Evolutionary conservation across 30 jellyfish, hydroid and myxozoan genomes (phyloP), one percentile per base, ranked within the genome.

Genomic region (Aurelia sp.): DNA sequence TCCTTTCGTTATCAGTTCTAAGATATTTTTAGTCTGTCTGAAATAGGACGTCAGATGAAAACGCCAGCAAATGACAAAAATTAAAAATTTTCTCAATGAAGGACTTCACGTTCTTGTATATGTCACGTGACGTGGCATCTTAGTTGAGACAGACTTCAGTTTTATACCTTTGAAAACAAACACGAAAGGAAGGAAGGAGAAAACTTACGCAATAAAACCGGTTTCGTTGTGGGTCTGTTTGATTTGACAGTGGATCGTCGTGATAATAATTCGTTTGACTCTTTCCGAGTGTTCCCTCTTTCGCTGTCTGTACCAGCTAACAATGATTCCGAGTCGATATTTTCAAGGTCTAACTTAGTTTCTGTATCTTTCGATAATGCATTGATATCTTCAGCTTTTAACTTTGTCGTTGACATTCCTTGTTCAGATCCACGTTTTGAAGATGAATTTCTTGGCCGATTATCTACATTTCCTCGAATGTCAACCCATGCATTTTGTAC

Each of bases 151-250:
- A 27, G 33, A 27, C 33, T 27, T 27, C 33, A 38, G 50, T 38
- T 38, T 7, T 7, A 2, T 38, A 38, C 9, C 50, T 1, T 0
- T 9, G 3, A 3, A 44, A 44, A 44, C 13, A 5, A 44, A 7
- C 15, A 44, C 15, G 15, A 7, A 44, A 44, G 13, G 15, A 44
- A 8, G 55, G 7, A 44, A 44, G 9, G 15, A 27, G 33, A 27
- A 27, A 24, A 63, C 92, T 85, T 73, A 91, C 98, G 97, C 4
- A 91, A 73, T 13, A 68, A 24, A 30, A 74, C 85, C 2, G 98
- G 98, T 76, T 91, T 91, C 13, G 98, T 91, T 19, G 68, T 64
- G 8, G 93, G 91, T 48, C 82, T 85, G 10, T 41, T 86, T 11
- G 97, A 85, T 62, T 76, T 79, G 16, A 76, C 86, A 12, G 75